These are phyloP conservation scores for Nestor notabilis DNA, from an alignment of 2,113 vertebrate genomes.

Conservation along the genomic window DNA sequence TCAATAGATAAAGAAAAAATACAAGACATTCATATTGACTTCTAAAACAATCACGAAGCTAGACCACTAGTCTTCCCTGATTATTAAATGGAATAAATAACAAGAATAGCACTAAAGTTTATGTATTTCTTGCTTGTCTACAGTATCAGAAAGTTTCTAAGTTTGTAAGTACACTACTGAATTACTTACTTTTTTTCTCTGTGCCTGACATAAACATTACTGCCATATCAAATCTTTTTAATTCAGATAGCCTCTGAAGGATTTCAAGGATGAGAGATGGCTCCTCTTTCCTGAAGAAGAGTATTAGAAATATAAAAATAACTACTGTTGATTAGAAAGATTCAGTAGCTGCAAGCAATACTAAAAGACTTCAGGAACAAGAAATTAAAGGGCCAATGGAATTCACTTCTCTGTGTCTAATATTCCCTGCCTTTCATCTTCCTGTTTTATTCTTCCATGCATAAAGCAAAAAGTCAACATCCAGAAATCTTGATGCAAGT, in stretches of 20 bases:
- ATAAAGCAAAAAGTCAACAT: background rate
- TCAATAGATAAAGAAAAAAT: background rate
- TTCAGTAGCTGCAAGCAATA: background rate
- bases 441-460: background rate
- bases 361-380: background rate
- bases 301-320: constrained; percentile 39
- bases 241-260: constrained; percentile 83
- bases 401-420: background rate
- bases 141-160: background rate
- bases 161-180: background rate
- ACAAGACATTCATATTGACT: background rate
- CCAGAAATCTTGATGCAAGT: background rate
- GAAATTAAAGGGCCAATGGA: background rate
- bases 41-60: background rate
- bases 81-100: background rate
- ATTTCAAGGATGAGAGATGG: constrained; percentile 81
- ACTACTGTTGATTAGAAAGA: background rate
- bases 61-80: background rate
- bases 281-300: constrained; percentile 81
- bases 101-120: background rate
- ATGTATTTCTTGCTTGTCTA: background rate
- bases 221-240: constrained; percentile 92
- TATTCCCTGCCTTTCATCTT: background rate
- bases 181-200: constrained; percentile 87
- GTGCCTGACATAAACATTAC: constrained; percentile 92